Evolutionary conservation across 2,888 invertebrate species (phyloP).

Genomic region (Drosophila formosana): DNA sequence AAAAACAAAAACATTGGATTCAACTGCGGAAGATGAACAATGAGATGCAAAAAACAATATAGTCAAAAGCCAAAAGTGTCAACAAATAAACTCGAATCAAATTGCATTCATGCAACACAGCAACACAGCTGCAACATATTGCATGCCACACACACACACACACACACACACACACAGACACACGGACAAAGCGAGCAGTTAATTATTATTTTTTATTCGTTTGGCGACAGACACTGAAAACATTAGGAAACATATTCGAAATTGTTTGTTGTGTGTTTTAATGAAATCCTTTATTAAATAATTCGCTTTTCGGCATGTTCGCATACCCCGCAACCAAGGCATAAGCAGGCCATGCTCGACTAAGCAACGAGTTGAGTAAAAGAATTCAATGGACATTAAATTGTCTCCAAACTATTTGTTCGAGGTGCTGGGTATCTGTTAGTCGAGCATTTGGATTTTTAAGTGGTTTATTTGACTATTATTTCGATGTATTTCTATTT

Average conservation of each 20-base stretch:
- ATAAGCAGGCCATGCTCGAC: background rate
- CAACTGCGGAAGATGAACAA: conserved; percentile 3
- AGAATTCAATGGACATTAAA: no score
- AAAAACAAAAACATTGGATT: background rate
- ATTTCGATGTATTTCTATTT: conserved; percentile 17
- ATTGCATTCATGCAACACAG: conserved; percentile 11
- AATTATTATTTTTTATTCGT: conserved; percentile 8
- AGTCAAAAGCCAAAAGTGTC: conserved; percentile 37
- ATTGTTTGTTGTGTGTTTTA: conserved; percentile 5
- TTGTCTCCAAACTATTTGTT: no score
- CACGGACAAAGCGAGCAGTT: conserved; percentile 5
- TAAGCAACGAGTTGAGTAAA: no score
- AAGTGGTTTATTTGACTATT: background rate
- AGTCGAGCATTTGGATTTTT: background rate
- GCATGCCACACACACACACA: conserved; percentile 21
- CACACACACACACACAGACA: conserved; percentile 1
- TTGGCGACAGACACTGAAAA: background rate
- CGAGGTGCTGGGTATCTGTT: conserved; percentile 13
- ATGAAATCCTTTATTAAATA: background rate
- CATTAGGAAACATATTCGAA: conserved; percentile 10
- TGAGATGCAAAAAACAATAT: background rate
- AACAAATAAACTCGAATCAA: conserved; percentile 25
- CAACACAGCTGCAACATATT: conserved; percentile 11
- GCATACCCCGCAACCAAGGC: background rate
- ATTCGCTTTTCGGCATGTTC: background rate